Evolutionary conservation across 2,888 invertebrate species (phyloP).

Genomic region (Clivina fossor): DNA sequence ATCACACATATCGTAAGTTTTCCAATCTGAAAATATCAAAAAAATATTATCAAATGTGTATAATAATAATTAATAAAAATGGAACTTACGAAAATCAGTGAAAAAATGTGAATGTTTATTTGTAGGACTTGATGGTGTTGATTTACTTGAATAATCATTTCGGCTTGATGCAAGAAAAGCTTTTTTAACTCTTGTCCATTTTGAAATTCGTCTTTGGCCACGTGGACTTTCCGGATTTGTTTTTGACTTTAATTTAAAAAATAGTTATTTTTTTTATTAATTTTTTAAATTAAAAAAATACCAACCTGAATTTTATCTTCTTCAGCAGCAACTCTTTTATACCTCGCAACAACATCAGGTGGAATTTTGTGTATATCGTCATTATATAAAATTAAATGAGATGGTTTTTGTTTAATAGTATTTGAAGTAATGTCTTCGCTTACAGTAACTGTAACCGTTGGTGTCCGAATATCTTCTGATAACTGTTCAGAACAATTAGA

Average conservation of each 20-base stretch:
- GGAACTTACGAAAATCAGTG: constrained; percentile 21
- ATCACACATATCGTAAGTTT: constrained; percentile 7
- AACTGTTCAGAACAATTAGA: no score
- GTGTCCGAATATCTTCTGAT: neutral
- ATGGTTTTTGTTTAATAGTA: constrained; percentile 4
- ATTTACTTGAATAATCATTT: constrained; percentile 6
- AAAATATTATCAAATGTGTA: neutral
- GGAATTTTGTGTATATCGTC: constrained; percentile 44
- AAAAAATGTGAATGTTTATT: constrained; percentile 19
- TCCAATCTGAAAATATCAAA: constrained; percentile 3
- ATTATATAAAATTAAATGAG: neutral
- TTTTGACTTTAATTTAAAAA: constrained; percentile 6
- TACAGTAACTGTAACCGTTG: constrained; percentile 23
- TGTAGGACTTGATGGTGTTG: constrained; percentile 23
- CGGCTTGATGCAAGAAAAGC: constrained; percentile 60
- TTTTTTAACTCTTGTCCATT: constrained; percentile 74
- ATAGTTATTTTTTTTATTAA: neutral
- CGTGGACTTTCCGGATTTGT: constrained; percentile 11
- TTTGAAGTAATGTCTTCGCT: constrained; percentile 12
- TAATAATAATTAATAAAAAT: neutral
- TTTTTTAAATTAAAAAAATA: neutral
- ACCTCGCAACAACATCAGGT: constrained; percentile 47
- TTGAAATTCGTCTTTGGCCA: constrained; percentile 60
- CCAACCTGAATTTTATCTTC: constrained; percentile 40
- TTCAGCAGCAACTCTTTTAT: constrained; percentile 46